Conservation (phyloP, 2,797 vertebrate genomes). For the Danio albolineatus region DNA sequence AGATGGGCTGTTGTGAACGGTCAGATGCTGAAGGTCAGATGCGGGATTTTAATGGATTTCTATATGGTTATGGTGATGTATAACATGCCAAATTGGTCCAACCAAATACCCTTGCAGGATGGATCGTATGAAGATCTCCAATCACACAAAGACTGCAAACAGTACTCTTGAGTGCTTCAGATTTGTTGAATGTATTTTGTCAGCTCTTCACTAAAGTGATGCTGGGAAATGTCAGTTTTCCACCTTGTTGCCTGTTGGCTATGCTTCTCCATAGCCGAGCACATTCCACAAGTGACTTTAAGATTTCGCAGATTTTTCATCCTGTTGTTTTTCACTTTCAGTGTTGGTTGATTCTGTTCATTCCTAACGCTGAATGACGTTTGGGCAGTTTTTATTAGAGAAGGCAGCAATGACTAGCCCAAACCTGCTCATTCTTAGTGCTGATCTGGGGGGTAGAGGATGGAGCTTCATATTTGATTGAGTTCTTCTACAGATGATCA, state of each 20-base stretch:
- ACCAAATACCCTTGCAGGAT: slow-evolving; percentile 72
- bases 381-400: background rate
- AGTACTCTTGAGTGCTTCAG: slow-evolving; percentile 56
- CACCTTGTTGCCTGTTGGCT: slow-evolving; percentile 64
- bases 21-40: slow-evolving; percentile 21
- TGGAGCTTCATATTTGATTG: too few species aligned
- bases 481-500: background rate
- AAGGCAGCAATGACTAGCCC: background rate
- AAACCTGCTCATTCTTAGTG: background rate
- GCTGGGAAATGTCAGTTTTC: slow-evolving; percentile 42
- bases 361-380: too few species aligned
- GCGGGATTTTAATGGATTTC: slow-evolving; percentile 33
- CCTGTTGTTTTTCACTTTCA: background rate
- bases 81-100: slow-evolving; percentile 81
- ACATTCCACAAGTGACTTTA: slow-evolving; percentile 60
- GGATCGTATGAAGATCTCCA: slow-evolving; percentile 43
- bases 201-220: slow-evolving; percentile 48
- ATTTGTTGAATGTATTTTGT: slow-evolving; percentile 67
- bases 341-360: background rate
- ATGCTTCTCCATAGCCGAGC: slow-evolving; percentile 31
- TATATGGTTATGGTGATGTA: slow-evolving; percentile 56
- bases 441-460: background rate
- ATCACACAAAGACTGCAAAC: slow-evolving; percentile 17
- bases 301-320: background rate
- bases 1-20: slow-evolving; percentile 74